phyloP scores from a whole-genome alignment of 2,888 invertebrate species.

The Cheilosia soror region DNA sequence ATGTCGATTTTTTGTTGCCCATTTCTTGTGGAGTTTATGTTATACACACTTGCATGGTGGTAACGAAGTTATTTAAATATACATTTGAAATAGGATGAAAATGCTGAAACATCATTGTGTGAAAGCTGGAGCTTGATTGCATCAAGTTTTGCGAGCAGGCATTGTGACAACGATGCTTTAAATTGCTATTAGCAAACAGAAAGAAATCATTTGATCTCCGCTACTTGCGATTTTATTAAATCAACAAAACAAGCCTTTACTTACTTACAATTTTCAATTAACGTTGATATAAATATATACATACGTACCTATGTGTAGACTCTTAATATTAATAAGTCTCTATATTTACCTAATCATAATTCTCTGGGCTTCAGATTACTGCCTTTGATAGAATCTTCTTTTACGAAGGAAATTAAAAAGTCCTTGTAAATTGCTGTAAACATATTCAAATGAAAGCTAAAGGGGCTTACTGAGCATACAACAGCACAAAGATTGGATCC shows the following conservation, averaged over 20 bases:
- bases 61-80: constrained; percentile 19
- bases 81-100: constrained; percentile 51
- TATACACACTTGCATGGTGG: constrained; percentile 18
- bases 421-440: constrained; percentile 62
- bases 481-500: constrained; percentile 55
- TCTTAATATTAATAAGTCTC: constrained; percentile 54
- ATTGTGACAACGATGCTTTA: constrained; percentile 8
- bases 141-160: background rate
- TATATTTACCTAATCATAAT: constrained; percentile 49
- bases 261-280: no score
- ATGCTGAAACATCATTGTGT: constrained; percentile 44
- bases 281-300: no score
- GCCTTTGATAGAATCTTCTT: constrained; percentile 34
- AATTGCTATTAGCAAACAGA: background rate
- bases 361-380: constrained; percentile 15
- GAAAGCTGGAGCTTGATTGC: background rate
- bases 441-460: constrained; percentile 64
- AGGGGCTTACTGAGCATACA: constrained; percentile 38
- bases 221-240: background rate
- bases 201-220: constrained; percentile 4
- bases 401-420: constrained; percentile 60
- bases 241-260: no score
- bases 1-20: constrained; percentile 47
- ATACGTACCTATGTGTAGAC: background rate
- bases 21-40: constrained; percentile 52